phyloP scores from a whole-genome alignment of 2,888 invertebrate genomes.

The Aricia artaxerxes region DNA sequence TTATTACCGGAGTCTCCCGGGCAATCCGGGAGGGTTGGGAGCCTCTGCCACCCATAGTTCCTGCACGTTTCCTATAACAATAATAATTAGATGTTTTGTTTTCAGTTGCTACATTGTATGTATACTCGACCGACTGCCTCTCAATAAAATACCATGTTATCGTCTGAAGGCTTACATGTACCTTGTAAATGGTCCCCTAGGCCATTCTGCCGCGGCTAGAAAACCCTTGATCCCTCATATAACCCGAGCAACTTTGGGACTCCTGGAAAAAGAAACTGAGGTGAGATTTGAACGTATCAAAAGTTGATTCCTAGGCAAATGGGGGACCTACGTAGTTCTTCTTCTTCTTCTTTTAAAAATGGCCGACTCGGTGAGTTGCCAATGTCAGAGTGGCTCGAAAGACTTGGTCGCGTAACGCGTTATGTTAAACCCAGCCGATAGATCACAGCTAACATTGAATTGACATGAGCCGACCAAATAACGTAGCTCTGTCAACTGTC shows the following conservation, averaged over 20 bases:
- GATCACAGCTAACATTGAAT: not conserved
- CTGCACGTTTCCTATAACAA: not conserved
- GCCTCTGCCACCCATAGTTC: not conserved
- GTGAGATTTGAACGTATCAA: not conserved
- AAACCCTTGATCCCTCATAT: not conserved
- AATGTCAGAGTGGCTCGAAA: too few species aligned
- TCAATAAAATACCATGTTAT: constrained; percentile 2
- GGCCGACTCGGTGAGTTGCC: too few species aligned
- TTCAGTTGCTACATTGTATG: not conserved
- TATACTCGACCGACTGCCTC: not conserved
- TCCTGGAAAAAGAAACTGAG: not conserved
- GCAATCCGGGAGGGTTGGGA: too few species aligned
- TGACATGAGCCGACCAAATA: too few species aligned
- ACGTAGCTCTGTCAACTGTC: too few species aligned
- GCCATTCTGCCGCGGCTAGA: not conserved
- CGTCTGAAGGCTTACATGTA: not conserved
- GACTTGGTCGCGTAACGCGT: too few species aligned
- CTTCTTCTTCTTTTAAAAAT: too few species aligned
- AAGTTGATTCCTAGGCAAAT: too few species aligned
- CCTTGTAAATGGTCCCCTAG: not conserved
- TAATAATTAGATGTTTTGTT: not conserved
- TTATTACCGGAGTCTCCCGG: too few species aligned
- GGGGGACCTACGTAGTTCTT: too few species aligned
- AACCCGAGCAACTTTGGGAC: not conserved
- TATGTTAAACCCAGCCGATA: too few species aligned